Conservation (phyloP, 2,797 vertebrate genomes). For the Pygocentrus nattereri region DNA sequence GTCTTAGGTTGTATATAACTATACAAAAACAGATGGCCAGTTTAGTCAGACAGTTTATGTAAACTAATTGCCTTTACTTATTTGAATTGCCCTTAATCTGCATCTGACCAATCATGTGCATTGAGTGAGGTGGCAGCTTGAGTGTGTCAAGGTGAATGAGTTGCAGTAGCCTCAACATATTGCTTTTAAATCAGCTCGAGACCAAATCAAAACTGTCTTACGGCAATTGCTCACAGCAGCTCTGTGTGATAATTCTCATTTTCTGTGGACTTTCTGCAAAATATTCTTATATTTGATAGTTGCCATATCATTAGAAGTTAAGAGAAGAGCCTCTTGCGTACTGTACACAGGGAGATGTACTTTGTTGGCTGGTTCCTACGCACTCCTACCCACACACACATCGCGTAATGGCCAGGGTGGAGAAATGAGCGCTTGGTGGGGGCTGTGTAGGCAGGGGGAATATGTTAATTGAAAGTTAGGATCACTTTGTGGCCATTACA, state of each 20-base stretch:
- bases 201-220: not conserved
- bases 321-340: slow-evolving; percentile 30
- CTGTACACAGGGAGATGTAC: slow-evolving; percentile 26
- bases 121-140: slow-evolving; percentile 4
- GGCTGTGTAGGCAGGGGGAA: slow-evolving; percentile 77
- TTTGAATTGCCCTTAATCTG: not conserved
- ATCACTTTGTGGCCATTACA: slow-evolving; percentile 92
- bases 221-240: not conserved
- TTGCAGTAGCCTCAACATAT: slow-evolving; percentile 32
- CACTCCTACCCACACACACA: slow-evolving; percentile 74
- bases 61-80: slow-evolving; percentile 4
- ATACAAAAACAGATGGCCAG: not conserved
- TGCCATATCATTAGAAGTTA: not conserved
- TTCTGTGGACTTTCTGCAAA: not conserved
- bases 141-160: slow-evolving; percentile 23
- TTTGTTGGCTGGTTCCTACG: slow-evolving; percentile 42
- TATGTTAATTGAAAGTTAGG: slow-evolving; percentile 90
- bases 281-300: not conserved
- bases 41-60: slow-evolving; percentile 7
- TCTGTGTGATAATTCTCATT: not conserved
- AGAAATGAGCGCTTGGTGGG: slow-evolving; percentile 65
- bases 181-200: slow-evolving; percentile 43
- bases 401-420: slow-evolving; percentile 74
- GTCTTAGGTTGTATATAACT: not conserved
- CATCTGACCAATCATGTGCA: slow-evolving; percentile 1